phyloP scores from a whole-genome alignment of 2,797 vertebrate species.

The Antennarius maculatus region DNA sequence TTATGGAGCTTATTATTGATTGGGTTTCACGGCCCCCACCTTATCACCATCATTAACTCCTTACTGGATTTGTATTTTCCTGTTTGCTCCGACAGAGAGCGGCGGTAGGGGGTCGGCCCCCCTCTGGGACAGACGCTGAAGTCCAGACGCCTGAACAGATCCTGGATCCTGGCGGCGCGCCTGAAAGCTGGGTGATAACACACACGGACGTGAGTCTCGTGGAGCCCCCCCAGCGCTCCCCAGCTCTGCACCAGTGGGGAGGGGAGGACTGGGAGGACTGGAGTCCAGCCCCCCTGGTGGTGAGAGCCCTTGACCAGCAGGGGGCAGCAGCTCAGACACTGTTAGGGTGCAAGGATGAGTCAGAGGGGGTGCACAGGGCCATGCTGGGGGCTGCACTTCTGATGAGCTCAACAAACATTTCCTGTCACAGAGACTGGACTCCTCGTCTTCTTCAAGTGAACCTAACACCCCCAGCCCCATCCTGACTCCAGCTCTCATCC shows the following conservation, averaged over 20 bases:
- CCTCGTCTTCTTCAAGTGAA: slow-evolving; percentile 90
- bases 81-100: slow-evolving; percentile 78
- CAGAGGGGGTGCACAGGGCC: slow-evolving; percentile 40
- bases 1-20: neutral
- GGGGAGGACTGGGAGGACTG: slow-evolving; percentile 63
- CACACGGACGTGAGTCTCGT: slow-evolving; percentile 70
- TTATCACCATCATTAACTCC: too few relatives aligned
- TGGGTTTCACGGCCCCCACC: neutral
- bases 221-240: slow-evolving; percentile 80
- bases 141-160: slow-evolving; percentile 68
- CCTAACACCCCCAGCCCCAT: slow-evolving; percentile 87
- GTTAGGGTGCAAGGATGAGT: slow-evolving; percentile 37
- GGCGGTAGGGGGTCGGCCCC: slow-evolving; percentile 73
- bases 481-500: slow-evolving; percentile 82
- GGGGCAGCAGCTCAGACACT: slow-evolving; percentile 38
- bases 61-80: neutral
- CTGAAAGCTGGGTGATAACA: slow-evolving; percentile 44
- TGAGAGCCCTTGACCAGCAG: slow-evolving; percentile 80
- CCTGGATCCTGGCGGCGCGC: slow-evolving; percentile 78
- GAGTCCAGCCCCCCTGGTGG: slow-evolving; percentile 83
- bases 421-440: slow-evolving; percentile 90
- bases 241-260: slow-evolving; percentile 84
- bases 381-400: slow-evolving; percentile 82
- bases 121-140: slow-evolving; percentile 61
- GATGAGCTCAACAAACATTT: slow-evolving; percentile 93